phyloP scores from a whole-genome alignment of 1,140 invertebrate species.

The Drosophila watanabei region DNA sequence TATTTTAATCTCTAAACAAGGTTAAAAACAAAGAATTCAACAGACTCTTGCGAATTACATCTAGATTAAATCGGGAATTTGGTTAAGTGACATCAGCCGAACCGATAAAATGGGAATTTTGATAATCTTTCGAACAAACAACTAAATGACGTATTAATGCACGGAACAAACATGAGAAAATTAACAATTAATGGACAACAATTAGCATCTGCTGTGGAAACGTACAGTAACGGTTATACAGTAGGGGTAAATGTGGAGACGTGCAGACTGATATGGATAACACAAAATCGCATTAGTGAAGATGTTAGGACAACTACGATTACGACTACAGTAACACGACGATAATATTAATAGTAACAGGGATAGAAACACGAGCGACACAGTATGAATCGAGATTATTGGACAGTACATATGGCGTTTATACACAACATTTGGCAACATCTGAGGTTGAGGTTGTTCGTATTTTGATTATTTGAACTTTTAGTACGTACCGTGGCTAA shows the following conservation, averaged over 20 bases:
- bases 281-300: constrained; percentile 36
- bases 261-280: constrained; percentile 55
- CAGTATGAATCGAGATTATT: constrained; percentile 33
- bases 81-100: constrained; percentile 39
- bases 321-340: constrained; percentile 29
- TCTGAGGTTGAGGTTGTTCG: constrained; percentile 44
- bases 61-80: constrained; percentile 6
- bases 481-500: constrained; percentile 96
- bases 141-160: constrained; percentile 23
- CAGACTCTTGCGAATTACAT: constrained; percentile 16
- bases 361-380: constrained; percentile 23
- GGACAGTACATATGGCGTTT: constrained; percentile 16
- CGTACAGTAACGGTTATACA: constrained; percentile 10
- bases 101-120: constrained; percentile 21
- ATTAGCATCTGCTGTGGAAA: constrained; percentile 39
- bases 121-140: constrained; percentile 27
- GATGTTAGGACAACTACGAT: constrained; percentile 32
- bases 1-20: constrained; percentile 8
- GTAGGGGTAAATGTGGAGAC: constrained; percentile 15
- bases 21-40: constrained; percentile 8
- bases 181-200: constrained; percentile 42
- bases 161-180: constrained; percentile 19
- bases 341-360: constrained; percentile 17
- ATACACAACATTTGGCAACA: constrained; percentile 44
- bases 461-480: constrained; percentile 74